phyloP scores from a whole-genome alignment of 2,797 vertebrate genomes.

The Artibeus lituratus region DNA sequence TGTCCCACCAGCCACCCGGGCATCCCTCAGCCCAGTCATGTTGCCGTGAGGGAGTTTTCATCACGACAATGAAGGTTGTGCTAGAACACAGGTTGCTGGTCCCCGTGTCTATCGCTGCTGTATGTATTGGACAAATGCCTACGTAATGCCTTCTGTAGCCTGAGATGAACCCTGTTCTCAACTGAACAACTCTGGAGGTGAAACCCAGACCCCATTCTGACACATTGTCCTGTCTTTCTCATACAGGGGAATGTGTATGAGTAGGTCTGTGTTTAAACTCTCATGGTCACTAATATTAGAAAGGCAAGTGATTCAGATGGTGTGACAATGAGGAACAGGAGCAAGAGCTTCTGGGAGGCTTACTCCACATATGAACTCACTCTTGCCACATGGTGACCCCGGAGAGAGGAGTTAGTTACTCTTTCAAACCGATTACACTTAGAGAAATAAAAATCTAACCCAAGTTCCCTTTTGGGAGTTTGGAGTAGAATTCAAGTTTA shows the following conservation, averaged over 20 bases:
- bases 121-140: not conserved
- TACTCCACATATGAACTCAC: not conserved
- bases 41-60: not conserved
- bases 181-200: not conserved
- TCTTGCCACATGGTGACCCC: not conserved
- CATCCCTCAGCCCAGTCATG: not conserved
- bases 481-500: not conserved
- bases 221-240: not conserved
- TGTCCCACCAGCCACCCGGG: not conserved
- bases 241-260: not conserved
- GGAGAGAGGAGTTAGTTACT: not conserved
- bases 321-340: not conserved
- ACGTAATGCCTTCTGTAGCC: not conserved
- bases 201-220: not conserved
- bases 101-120: not conserved
- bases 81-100: not conserved
- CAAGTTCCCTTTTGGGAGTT: not conserved
- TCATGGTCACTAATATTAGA: not conserved
- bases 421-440: not conserved
- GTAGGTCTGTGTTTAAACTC: not conserved
- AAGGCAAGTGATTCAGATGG: not conserved
- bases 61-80: not conserved
- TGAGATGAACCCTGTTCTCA: not conserved
- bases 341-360: not conserved
- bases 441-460: not conserved